These are phyloP conservation scores for Blomia tropicalis DNA, from an alignment of 2,888 invertebrate species.

Conservation along the genomic window DNA sequence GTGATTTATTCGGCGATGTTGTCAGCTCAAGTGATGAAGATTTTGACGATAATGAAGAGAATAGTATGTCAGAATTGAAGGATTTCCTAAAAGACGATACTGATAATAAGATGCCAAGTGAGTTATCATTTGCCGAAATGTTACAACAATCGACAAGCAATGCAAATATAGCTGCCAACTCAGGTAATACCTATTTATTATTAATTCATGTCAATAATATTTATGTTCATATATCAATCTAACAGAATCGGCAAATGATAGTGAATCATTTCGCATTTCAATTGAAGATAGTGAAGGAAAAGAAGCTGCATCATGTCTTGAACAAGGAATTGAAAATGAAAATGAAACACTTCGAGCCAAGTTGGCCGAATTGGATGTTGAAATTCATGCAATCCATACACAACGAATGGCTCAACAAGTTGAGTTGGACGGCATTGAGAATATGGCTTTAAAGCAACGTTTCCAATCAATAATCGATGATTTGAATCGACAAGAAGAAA, in stretches of 20 bases:
- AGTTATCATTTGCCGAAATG: neutral
- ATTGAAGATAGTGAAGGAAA: neutral
- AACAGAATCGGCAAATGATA: neutral
- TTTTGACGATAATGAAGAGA: constrained; percentile 51
- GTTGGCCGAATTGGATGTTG: constrained; percentile 53
- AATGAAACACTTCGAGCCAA: constrained; percentile 37
- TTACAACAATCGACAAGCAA: neutral
- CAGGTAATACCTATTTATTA: neutral
- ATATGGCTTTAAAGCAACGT: constrained; percentile 58
- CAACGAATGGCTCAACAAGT: constrained; percentile 60
- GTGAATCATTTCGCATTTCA: too few species aligned
- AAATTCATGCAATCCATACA: constrained; percentile 56
- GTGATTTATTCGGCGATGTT: constrained; percentile 79
- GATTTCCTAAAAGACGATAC: constrained; percentile 19
- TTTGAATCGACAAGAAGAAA: constrained; percentile 52
- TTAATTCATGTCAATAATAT: neutral
- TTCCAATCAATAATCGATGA: constrained; percentile 65
- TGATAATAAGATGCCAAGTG: constrained; percentile 19
- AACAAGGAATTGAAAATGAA: constrained; percentile 16
- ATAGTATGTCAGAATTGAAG: constrained; percentile 38
- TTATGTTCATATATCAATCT: constrained; percentile 14
- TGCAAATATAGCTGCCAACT: neutral
- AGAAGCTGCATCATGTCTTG: constrained; percentile 22
- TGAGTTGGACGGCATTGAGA: constrained; percentile 69
- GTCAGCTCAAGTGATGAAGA: constrained; percentile 66